Conservation (phyloP, 2,113 vertebrate species). For the Nyctibius bracteatus region DNA sequence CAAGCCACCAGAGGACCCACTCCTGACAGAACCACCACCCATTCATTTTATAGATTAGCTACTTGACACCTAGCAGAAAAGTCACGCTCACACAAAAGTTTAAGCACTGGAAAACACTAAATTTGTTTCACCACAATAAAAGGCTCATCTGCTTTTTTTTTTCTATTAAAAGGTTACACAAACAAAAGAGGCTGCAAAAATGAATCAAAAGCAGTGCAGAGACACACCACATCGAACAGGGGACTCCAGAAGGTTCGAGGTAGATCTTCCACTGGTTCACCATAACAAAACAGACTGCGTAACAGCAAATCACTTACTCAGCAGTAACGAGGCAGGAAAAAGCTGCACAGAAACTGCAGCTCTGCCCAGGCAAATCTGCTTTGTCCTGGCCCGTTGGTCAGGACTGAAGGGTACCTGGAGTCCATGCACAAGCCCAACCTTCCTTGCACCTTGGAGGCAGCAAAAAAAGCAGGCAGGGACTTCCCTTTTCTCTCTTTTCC, state of each 20-base stretch:
- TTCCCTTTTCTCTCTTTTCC: not conserved
- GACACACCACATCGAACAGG: not conserved
- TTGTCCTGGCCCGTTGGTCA: not conserved
- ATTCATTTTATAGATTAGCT: conserved; percentile 34
- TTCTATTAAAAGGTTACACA: not conserved
- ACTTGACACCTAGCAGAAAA: not conserved
- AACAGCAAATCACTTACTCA: not conserved
- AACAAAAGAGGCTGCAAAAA: not conserved
- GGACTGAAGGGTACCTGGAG: not conserved
- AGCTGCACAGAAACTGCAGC: not conserved
- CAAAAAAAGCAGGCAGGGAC: not conserved
- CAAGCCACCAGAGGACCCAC: conserved; percentile 14
- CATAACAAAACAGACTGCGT: not conserved
- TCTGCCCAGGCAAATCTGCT: not conserved
- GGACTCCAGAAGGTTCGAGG: not conserved
- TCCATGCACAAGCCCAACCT: not conserved
- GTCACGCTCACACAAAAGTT: not conserved
- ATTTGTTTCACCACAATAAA: not conserved
- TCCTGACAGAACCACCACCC: conserved; percentile 44
- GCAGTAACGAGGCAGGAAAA: not conserved
- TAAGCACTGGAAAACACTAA: not conserved
- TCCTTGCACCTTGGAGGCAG: not conserved
- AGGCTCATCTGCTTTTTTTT: not conserved
- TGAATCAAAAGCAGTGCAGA: not conserved
- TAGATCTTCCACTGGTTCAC: not conserved